phyloP scores from a whole-genome alignment of 2,797 vertebrate genomes.

The Mormyrus hasselquistii region DNA sequence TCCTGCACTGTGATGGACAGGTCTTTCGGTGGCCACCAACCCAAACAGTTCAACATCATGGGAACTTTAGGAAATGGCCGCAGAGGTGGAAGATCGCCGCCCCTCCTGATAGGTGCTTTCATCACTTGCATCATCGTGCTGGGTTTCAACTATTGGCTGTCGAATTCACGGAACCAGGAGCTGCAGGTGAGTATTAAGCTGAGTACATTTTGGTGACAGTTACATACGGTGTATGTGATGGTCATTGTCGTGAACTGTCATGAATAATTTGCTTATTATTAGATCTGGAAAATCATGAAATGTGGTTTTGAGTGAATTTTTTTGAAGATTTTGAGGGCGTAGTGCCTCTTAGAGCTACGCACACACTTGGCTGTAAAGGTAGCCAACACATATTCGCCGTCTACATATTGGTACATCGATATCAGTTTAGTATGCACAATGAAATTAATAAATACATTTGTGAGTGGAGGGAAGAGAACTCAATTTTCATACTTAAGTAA shows the following conservation, averaged over 20 bases:
- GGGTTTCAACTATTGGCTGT: slow-evolving; percentile 93
- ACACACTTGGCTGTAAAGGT: not conserved
- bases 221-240: not conserved
- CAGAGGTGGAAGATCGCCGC: slow-evolving; percentile 78
- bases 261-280: not conserved
- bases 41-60: slow-evolving; percentile 53
- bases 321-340: not conserved
- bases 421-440: not conserved
- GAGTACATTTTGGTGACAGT: not conserved
- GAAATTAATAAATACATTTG: not conserved
- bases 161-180: slow-evolving; percentile 79
- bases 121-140: slow-evolving; percentile 78
- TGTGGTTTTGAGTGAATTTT: not conserved
- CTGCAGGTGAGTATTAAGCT: slow-evolving; percentile 68
- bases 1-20: not conserved
- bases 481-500: not conserved
- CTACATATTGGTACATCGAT: not conserved
- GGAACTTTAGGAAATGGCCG: slow-evolving; percentile 78
- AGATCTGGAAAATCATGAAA: not conserved
- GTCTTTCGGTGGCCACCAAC: slow-evolving; percentile 7
- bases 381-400: not conserved
- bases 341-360: not conserved
- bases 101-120: slow-evolving; percentile 75
- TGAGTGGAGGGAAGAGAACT: not conserved
- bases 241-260: not conserved